A percentile compares a stretch with the other conserved stretches of the same genome.
These are phyloP conservation scores for Mythimna loreyi DNA, from an alignment of 2,888 invertebrate genomes.

Conservation along the genomic window DNA sequence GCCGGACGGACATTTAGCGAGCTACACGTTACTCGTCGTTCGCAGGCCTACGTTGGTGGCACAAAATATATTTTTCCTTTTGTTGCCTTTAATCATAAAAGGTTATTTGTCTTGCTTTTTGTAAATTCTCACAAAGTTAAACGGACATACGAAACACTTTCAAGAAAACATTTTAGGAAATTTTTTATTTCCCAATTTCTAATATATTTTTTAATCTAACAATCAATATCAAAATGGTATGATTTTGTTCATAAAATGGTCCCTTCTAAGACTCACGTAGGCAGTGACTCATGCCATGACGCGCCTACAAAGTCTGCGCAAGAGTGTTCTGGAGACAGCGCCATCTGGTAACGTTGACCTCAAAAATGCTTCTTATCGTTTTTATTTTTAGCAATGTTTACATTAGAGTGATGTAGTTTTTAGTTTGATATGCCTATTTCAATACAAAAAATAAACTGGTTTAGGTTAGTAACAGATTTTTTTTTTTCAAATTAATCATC, in stretches of 20 bases:
- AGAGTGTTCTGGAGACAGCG: not conserved
- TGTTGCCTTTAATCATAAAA: too few species aligned
- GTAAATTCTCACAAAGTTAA: not conserved
- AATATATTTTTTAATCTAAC: not conserved
- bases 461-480: not conserved
- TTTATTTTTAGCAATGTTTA: not conserved
- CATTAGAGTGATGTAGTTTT: not conserved
- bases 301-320: not conserved
- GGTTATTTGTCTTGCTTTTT: not conserved
- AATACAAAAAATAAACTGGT: not conserved
- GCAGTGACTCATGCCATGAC: not conserved
- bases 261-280: not conserved
- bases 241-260: not conserved
- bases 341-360: not conserved
- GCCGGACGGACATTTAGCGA: too few species aligned
- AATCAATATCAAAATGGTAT: not conserved
- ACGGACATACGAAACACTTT: not conserved
- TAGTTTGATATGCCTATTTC: not conserved
- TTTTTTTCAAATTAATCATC: too few species aligned
- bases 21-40: too few species aligned
- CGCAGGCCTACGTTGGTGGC: too few species aligned
- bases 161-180: not conserved
- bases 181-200: too few species aligned
- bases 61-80: too few species aligned
- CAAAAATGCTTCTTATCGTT: not conserved